phyloP scores from a whole-genome alignment of 2,113 vertebrate genomes.

The Spheniscus mendiculus region DNA sequence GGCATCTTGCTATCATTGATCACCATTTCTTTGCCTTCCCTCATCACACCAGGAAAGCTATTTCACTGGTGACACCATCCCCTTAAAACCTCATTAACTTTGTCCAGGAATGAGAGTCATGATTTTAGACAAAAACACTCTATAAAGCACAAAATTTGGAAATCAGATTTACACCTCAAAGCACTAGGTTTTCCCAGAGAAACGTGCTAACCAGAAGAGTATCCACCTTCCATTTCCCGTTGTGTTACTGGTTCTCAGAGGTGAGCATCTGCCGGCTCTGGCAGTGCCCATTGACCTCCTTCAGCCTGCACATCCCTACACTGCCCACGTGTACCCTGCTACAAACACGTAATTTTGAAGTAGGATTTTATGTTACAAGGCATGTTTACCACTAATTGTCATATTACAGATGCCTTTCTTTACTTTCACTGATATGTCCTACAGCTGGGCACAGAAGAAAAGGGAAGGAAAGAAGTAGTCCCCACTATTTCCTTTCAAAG shows the following conservation, averaged over 20 bases:
- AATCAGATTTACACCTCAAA: neutral
- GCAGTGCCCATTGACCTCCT: neutral
- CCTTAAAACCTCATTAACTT: neutral
- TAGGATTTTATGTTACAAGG: neutral
- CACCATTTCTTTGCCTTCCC: neutral
- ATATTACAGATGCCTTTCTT: neutral
- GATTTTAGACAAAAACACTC: neutral
- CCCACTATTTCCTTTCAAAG: neutral
- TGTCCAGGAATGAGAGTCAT: neutral
- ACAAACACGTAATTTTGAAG: neutral
- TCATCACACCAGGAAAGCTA: neutral
- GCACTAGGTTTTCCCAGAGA: neutral
- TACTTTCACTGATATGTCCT: neutral
- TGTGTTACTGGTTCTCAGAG: neutral
- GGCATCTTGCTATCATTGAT: neutral
- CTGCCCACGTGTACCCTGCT: neutral
- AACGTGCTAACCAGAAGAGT: accelerated
- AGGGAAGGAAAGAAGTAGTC: neutral
- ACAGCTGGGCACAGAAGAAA: neutral
- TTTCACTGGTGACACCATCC: neutral
- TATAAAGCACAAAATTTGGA: neutral
- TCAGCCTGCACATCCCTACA: neutral
- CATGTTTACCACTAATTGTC: neutral
- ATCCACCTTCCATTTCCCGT: neutral
- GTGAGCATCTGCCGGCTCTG: neutral